Conservation (phyloP, 2,113 vertebrate species). For the Heliornis fulica region DNA sequence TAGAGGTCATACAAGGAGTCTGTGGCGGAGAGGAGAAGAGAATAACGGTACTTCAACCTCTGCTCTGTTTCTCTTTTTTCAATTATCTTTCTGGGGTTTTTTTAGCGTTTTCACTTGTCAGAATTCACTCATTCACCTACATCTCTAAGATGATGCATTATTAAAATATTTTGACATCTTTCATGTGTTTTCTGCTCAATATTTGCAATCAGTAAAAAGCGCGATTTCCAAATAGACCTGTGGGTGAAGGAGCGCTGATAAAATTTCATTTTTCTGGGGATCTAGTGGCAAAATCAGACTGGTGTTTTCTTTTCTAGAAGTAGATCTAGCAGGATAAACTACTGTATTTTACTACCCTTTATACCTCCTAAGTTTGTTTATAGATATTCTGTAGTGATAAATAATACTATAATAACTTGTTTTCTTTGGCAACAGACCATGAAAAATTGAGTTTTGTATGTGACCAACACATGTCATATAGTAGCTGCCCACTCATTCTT, state of each 20-base stretch:
- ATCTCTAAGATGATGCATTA: background rate
- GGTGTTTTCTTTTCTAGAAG: background rate
- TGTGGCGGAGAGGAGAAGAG: background rate
- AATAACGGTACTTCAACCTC: background rate
- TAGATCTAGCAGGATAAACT: background rate
- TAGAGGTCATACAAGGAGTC: background rate
- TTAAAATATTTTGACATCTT: constrained; percentile 4
- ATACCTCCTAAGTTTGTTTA: background rate
- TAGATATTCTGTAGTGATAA: background rate
- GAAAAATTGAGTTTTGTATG: background rate
- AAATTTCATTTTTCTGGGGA: background rate
- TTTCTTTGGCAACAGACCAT: background rate
- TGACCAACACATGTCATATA: background rate
- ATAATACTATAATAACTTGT: background rate
- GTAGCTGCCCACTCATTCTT: background rate
- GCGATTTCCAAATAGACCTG: background rate
- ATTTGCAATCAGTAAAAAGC: background rate
- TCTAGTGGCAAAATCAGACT: background rate
- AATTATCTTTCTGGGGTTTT: background rate
- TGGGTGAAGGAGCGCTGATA: background rate
- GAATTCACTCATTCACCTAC: background rate
- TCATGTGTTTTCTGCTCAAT: background rate
- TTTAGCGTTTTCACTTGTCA: background rate
- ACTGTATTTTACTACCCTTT: background rate
- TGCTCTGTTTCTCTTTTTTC: background rate